Evolutionary conservation across 2,113 vertebrate species (phyloP), one percentile per base, ranked within the genome.

Genomic region (Phalacrocorax pelagicus): DNA sequence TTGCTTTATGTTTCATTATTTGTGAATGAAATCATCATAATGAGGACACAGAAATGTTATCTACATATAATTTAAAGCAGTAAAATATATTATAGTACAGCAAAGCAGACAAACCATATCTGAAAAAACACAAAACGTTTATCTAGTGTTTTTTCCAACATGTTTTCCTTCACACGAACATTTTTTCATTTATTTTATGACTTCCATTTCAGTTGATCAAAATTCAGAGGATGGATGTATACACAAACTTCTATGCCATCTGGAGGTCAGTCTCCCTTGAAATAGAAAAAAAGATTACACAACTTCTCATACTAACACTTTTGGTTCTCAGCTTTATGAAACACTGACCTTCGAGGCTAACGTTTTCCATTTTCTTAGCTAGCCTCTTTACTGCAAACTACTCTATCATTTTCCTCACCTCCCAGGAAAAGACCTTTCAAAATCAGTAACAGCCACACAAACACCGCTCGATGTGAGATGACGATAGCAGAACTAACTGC

Each of bases 251-350:
- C 29, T 59, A 44, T n/a, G 26, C 16, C 71, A 91, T 70, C 47
- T 51, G 40, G 38, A 94, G 49, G 69, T 84, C 84, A 71, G 22
- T 29, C 36, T 82, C 16, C 63, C 67, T 85, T 77, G 51, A 88
- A 96, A 94, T 8, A 79, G 75, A 95, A 85, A 42, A 44, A 44
- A 81, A 95, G 24, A 67, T 74, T 40, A 88, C 52, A 82, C 61
- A 94, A 47, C 22, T 67, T 55, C 75, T 46, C 75, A 24, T 42
- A 40, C 32, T 46, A 96, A 83, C 40, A 72, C 19, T 59, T 54
- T 65, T 80, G 42, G 16, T 75, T 92, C 90, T 84, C 86, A 89
- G 15, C 71, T 92, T 96, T 90, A 62, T 78, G 40, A 83, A 92
- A 74, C 14, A 30, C 34, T 74, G 58, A 90, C 63, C 86, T 88